phyloP scores from a whole-genome alignment of 2,113 vertebrate species.

The Cacatua alba region DNA sequence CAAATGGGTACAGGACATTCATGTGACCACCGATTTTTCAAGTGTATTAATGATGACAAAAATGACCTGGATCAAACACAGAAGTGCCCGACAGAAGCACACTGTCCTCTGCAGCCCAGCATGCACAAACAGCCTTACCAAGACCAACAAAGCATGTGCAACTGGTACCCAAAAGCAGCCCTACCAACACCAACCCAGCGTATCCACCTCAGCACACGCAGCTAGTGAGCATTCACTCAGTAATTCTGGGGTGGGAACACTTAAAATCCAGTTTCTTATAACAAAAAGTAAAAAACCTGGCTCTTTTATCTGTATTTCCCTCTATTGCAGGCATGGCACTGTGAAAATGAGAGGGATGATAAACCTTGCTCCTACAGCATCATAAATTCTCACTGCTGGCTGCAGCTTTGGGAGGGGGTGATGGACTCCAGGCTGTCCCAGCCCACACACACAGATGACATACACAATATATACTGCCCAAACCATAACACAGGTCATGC shows the following conservation, averaged over 20 bases:
- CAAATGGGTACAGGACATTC: neutral
- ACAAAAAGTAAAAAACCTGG: neutral
- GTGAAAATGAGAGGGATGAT: neutral
- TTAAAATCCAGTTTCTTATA: neutral
- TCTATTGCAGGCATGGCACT: neutral
- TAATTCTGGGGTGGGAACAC: neutral
- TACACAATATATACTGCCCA: neutral
- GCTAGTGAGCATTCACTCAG: neutral
- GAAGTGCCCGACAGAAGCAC: neutral
- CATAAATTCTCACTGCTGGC: neutral
- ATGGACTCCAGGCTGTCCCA: neutral
- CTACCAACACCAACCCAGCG: rapidly evolving
- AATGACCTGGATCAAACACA: neutral
- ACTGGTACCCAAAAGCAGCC: neutral
- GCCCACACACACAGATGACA: neutral
- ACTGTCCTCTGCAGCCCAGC: neutral
- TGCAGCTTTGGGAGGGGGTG: neutral
- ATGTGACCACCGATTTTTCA: neutral
- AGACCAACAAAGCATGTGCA: neutral
- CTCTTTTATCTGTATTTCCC: neutral
- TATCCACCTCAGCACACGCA: neutral
- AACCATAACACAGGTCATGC: neutral
- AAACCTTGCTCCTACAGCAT: neutral
- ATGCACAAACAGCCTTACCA: neutral
- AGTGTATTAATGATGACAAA: neutral